These are phyloP conservation scores for Hydrocynus forskahlii DNA, from an alignment of 2,797 vertebrate genomes.

Conservation along the genomic window DNA sequence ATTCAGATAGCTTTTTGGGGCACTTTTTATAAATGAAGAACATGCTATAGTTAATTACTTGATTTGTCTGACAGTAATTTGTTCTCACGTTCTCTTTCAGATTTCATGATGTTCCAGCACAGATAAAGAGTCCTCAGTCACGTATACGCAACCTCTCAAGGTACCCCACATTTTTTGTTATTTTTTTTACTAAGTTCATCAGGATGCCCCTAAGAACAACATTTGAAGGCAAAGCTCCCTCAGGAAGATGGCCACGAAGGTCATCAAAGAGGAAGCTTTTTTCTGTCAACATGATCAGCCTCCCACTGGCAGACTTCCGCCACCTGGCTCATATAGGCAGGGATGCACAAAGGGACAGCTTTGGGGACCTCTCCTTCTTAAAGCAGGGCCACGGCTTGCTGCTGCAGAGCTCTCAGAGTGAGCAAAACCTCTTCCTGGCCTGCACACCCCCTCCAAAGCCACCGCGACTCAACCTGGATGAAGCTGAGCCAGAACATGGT, in stretches of 20 bases:
- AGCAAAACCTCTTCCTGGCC: conserved; percentile 84
- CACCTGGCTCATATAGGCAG: conserved; percentile 79
- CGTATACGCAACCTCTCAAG: not conserved
- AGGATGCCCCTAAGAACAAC: conserved; percentile 76
- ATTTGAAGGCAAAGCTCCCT: conserved; percentile 68
- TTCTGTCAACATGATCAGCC: conserved; percentile 84
- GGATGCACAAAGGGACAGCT: conserved; percentile 77
- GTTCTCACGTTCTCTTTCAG: conserved; percentile 26
- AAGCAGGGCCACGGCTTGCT: conserved; percentile 80
- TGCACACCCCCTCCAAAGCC: conserved; percentile 90
- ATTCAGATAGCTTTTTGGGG: not conserved
- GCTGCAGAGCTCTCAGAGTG: conserved; percentile 81
- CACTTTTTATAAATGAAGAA: not conserved
- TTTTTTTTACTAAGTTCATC: not conserved
- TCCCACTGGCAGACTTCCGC: conserved; percentile 82
- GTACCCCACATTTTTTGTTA: not conserved
- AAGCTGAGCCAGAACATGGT: conserved; percentile 60
- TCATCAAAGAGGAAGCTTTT: conserved; percentile 73
- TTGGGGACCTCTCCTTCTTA: conserved; percentile 84
- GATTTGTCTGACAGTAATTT: not conserved
- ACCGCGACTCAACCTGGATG: conserved; percentile 88
- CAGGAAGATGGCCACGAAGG: conserved; percentile 72
- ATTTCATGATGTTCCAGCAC: not conserved
- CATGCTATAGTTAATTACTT: not conserved
- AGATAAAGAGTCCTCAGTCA: not conserved